phyloP scores from a whole-genome alignment of 2,888 invertebrate species.

The Pachliopta kotzebuea region DNA sequence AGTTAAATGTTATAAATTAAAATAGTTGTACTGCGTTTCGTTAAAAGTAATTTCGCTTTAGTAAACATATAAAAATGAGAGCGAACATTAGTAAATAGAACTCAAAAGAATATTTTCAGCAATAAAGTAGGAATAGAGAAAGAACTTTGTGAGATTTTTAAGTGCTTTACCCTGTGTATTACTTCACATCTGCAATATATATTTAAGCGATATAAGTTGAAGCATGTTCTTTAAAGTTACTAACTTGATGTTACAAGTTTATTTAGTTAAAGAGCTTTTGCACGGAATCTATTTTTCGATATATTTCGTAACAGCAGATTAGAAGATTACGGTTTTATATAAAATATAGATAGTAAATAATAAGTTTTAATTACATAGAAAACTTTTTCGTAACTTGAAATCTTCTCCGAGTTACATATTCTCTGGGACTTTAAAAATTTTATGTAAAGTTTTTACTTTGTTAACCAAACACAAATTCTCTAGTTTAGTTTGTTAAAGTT shows the following conservation, averaged over 20 bases:
- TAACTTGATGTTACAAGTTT: slow-evolving; percentile 2
- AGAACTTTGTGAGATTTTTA: slow-evolving; percentile 16
- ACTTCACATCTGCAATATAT: slow-evolving; percentile 14
- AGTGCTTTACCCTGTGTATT: slow-evolving; percentile 20
- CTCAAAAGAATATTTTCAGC: not conserved
- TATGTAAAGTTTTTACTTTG: not conserved
- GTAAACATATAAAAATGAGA: not conserved
- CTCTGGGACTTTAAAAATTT: not conserved
- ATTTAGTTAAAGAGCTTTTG: too few relatives aligned
- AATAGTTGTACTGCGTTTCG: too few relatives aligned
- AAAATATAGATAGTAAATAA: too few relatives aligned
- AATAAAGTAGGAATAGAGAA: slow-evolving; percentile 5
- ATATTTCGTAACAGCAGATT: too few relatives aligned
- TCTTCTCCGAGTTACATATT: not conserved
- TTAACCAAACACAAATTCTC: not conserved
- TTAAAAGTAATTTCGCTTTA: too few relatives aligned
- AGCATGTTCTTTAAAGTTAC: slow-evolving; percentile 2
- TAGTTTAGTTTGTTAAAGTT: not conserved
- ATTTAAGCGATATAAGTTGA: slow-evolving; percentile 9
- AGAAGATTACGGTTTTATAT: too few relatives aligned
- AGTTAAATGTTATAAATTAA: too few relatives aligned
- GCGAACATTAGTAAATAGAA: not conserved
- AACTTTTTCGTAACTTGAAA: not conserved
- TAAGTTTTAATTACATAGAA: too few relatives aligned
- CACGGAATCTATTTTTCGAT: too few relatives aligned